Evolutionary conservation across 1,140 invertebrate genomes (phyloP).

Genomic region (Ceratosolen solmsi): DNA sequence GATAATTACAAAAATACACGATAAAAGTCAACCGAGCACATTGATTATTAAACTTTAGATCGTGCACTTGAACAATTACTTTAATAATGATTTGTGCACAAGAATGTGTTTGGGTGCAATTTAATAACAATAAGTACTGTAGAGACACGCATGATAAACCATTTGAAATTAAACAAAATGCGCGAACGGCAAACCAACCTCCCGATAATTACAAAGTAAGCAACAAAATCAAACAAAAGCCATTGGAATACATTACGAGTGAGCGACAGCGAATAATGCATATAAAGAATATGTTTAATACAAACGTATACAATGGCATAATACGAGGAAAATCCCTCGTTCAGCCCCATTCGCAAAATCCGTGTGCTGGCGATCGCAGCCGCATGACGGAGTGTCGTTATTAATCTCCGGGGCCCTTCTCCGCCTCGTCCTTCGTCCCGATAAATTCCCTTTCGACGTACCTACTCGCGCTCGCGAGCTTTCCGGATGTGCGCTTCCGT

Average conservation of each 20-base stretch:
- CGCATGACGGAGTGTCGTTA: conserved; percentile 49
- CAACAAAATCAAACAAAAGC: conserved; percentile 11
- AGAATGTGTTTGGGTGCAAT: too few species aligned
- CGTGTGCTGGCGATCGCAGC: conserved; percentile 24
- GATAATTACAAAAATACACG: neutral
- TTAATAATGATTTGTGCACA: neutral
- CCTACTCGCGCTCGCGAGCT: conserved; percentile 9
- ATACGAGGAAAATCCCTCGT: conserved; percentile 35
- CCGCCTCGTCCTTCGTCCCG: conserved; percentile 11
- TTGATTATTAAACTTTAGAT: neutral
- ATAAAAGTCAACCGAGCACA: neutral
- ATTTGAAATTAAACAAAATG: neutral
- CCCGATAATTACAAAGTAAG: neutral
- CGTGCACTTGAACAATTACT: too few species aligned
- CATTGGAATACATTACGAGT: too few species aligned
- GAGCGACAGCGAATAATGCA: neutral
- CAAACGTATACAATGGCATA: neutral
- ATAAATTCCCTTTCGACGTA: conserved; percentile 45
- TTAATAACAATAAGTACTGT: too few species aligned
- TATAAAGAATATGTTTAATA: conserved; percentile 22
- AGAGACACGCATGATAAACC: too few species aligned
- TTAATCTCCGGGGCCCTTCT: conserved; percentile 40
- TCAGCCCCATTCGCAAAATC: conserved; percentile 16
- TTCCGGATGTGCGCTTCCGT: conserved; percentile 44
- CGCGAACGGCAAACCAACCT: neutral